Evolutionary conservation across 2,888 invertebrate species (phyloP), one percentile per base, ranked within the genome.

Genomic region (Phorcus lineatus): DNA sequence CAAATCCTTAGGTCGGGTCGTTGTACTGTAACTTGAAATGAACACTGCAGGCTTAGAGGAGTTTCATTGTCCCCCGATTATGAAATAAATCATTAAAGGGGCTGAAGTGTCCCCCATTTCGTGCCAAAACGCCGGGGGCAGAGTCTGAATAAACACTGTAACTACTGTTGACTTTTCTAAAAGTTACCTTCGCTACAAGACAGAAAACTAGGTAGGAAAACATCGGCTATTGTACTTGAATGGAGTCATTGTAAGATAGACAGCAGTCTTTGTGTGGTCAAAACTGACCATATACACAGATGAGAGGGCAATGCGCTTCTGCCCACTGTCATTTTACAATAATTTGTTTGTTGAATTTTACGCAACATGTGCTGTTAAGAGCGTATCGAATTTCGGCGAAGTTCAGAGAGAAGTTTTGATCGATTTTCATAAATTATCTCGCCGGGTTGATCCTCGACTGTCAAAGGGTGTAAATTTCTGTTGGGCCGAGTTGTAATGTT

Each of bases 401-500:
- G 31, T 31, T 70, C 70, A 70, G 70, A 36, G 11, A n/a, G 70
- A 70, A 70, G 19, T 36, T 47, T 70, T 70, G 70, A 70, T 70
- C 31, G 70, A 70, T 70, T 70, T 70, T 70, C 70, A 70, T 70
- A 70, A 70, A 70, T 70, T 70, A 70, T 70, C 70, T 36, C 70
- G 19, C 70, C 70, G 36, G 3, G 28, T 11, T 70, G 70, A 31
- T 36, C 19, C 31, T 36, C 19, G 31, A 19, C n/a, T 70, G 70
- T 70, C 70, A 70, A 40, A 70, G 70, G 40, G 70, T 70, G 70
- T 70, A 70, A 70, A 70, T 70, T 70, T 31, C 36, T 31, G 70
- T n/a, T 36, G 31, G 40, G 11, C 19, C 24, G 19, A 36, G 70
- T n/a, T 40, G 70, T 36, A 70, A 70, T 11, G n/a, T 70, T 70